phyloP scores from a whole-genome alignment of 2,797 vertebrate genomes.

The Momotus momota region DNA sequence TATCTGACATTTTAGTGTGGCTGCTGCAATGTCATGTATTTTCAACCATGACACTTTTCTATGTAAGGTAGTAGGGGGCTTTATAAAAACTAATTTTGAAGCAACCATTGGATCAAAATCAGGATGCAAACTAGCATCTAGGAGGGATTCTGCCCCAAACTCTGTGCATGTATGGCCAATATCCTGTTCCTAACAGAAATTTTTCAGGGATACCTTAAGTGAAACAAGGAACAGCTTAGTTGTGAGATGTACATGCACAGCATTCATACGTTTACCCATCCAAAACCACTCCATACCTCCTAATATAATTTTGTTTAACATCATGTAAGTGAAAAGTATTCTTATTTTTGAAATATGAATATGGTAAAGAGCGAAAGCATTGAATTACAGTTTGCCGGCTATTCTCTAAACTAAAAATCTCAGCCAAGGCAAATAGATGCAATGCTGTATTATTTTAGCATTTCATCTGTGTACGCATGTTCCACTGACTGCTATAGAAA shows the following conservation, averaged over 20 bases:
- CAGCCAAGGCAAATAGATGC: neutral
- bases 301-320: neutral
- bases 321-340: neutral
- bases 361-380: neutral
- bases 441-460: neutral
- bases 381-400: neutral
- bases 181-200: neutral
- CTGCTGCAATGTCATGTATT: conserved; percentile 9
- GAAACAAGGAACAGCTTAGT: neutral
- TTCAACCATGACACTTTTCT: neutral
- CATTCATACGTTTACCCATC: neutral
- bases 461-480: neutral
- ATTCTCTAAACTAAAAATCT: neutral
- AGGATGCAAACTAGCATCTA: neutral
- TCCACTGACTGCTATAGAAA: neutral
- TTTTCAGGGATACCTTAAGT: neutral
- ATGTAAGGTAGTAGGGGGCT: no score
- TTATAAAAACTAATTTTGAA: neutral
- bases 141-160: neutral
- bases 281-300: neutral
- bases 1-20: conserved; percentile 25
- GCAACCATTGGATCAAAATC: neutral
- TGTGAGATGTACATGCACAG: neutral
- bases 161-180: neutral
- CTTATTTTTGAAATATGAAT: neutral